Evolutionary conservation across 2,888 invertebrate genomes (phyloP).

Genomic region (Cephus sareptanus): DNA sequence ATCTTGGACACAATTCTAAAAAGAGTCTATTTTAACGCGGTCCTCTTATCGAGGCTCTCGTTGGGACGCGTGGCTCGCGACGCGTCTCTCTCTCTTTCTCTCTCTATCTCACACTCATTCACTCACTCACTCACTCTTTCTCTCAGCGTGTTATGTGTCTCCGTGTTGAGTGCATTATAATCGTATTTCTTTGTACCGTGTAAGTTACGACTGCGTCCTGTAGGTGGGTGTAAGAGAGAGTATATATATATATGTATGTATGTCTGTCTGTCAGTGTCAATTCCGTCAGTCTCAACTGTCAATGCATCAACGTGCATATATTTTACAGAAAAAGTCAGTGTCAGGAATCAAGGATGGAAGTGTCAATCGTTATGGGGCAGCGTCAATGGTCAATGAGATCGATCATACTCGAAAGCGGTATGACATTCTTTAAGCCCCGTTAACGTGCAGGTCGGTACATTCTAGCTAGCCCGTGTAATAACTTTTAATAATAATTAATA

Average conservation of each 20-base stretch:
- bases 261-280: background rate
- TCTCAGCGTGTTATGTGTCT: background rate
- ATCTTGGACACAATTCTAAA: slow-evolving; percentile 57
- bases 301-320: background rate
- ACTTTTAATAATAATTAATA: slow-evolving; percentile 57
- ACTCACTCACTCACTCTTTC: background rate
- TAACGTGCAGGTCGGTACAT: slow-evolving; percentile 49
- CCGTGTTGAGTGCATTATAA: background rate
- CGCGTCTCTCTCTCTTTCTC: background rate
- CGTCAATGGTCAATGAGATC: slow-evolving; percentile 64
- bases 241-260: no score
- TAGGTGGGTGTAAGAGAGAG: background rate
- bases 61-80: slow-evolving; percentile 1
- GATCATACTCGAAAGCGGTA: slow-evolving; percentile 51
- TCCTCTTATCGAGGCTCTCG: background rate
- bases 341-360: slow-evolving; percentile 14
- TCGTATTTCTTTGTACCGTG: background rate
- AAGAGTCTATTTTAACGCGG: slow-evolving; percentile 41
- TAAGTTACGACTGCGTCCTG: background rate
- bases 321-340: background rate
- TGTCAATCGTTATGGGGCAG: slow-evolving; percentile 32
- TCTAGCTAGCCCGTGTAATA: slow-evolving; percentile 56
- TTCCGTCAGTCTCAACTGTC: background rate
- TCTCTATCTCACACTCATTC: background rate
- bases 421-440: slow-evolving; percentile 46